phyloP scores from a whole-genome alignment of 2,888 invertebrate species.

The Drosophila melanosoma region DNA sequence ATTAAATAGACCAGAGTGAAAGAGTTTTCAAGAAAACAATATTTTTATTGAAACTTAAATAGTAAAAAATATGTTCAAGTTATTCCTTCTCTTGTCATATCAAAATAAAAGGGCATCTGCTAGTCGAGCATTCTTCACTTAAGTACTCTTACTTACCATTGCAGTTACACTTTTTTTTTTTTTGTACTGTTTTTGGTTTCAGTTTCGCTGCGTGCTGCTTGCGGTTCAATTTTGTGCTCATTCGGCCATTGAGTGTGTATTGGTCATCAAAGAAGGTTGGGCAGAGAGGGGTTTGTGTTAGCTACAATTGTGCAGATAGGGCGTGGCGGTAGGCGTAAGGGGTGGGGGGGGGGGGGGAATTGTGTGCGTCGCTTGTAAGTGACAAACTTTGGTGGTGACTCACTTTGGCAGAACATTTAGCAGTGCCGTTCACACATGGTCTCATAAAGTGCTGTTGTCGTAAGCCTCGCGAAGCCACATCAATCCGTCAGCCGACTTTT shows the following conservation, averaged over 20 bases:
- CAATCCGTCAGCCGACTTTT: slow-evolving; percentile 72
- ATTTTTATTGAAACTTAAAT: not conserved
- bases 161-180: slow-evolving; percentile 11
- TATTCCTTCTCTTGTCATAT: not conserved
- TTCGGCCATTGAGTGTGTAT: slow-evolving; percentile 57
- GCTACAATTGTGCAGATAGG: not conserved
- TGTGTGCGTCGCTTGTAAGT: slow-evolving; percentile 24
- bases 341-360: too few relatives aligned
- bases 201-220: slow-evolving; percentile 36
- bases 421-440: slow-evolving; percentile 30
- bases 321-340: not conserved
- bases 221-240: slow-evolving; percentile 73
- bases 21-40: not conserved
- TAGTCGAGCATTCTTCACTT: not conserved
- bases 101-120: not conserved
- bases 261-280: slow-evolving; percentile 15
- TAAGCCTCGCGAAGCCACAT: slow-evolving; percentile 72
- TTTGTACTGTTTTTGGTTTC: slow-evolving; percentile 28
- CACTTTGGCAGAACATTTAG: slow-evolving; percentile 62
- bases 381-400: slow-evolving; percentile 66
- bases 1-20: not conserved
- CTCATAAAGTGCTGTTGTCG: slow-evolving; percentile 4
- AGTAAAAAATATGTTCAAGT: not conserved
- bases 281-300: not conserved
- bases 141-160: not conserved